phyloP scores from a whole-genome alignment of 2,888 invertebrate genomes.

The Lepas anatifera region DNA sequence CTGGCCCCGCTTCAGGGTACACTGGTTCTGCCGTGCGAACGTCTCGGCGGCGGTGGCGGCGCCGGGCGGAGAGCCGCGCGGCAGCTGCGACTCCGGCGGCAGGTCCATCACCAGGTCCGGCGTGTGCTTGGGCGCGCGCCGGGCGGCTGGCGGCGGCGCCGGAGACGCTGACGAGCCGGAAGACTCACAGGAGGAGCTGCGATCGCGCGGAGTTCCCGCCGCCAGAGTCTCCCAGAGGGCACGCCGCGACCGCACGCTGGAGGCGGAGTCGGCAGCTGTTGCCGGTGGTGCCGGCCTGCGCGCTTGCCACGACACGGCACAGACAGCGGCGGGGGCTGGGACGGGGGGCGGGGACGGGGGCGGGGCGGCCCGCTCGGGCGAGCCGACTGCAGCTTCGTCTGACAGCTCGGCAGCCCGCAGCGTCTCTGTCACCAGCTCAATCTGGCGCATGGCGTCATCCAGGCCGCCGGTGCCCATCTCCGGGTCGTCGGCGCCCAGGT shows the following conservation, averaged over 20 bases:
- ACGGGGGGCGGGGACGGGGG: conserved; percentile 15
- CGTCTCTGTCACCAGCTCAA: not conserved
- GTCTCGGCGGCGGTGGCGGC: conserved; percentile 9
- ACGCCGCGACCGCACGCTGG: conserved; percentile 26
- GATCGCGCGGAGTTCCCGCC: conserved; percentile 11
- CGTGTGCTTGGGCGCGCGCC: conserved; percentile 38
- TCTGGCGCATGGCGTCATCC: conserved; percentile 2
- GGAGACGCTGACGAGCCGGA: not conserved
- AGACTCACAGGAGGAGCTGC: conserved; percentile 6
- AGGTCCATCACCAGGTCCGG: conserved; percentile 75
- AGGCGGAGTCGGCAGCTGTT: not conserved
- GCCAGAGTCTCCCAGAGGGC: conserved; percentile 23
- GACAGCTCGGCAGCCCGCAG: conserved; percentile 3
- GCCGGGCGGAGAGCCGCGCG: not conserved
- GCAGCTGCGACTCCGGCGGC: conserved; percentile 45
- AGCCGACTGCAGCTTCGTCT: conserved; percentile 19
- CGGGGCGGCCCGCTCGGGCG: not conserved
- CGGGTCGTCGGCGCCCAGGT: not conserved
- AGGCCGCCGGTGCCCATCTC: not conserved
- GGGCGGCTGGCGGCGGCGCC: not conserved
- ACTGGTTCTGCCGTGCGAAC: conserved; percentile 9
- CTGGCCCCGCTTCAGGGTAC: not conserved
- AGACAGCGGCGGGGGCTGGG: conserved; percentile 31
- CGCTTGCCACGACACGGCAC: conserved; percentile 21
- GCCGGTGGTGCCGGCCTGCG: not conserved